phyloP scores from a whole-genome alignment of 2,888 invertebrate species.

The Phyllotreta striolata region DNA sequence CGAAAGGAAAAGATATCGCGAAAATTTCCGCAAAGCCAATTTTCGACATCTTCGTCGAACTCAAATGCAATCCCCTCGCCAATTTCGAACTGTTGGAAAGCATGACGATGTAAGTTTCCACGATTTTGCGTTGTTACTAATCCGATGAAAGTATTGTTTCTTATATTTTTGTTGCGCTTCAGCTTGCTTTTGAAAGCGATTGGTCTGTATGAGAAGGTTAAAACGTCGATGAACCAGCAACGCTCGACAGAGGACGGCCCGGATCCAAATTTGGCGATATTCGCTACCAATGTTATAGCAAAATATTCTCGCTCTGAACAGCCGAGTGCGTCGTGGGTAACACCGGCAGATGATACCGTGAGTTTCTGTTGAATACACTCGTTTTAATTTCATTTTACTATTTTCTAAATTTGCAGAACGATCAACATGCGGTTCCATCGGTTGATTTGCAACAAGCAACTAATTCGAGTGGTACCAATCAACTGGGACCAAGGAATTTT shows the following conservation, averaged over 20 bases:
- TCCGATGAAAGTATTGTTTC: too few relatives aligned
- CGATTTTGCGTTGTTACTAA: background rate
- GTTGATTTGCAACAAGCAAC: too few relatives aligned
- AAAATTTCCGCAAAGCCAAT: conserved; percentile 38
- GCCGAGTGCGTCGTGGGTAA: too few relatives aligned
- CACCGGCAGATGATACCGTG: background rate
- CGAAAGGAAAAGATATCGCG: conserved; percentile 32
- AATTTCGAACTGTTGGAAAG: conserved; percentile 40
- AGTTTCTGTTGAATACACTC: background rate
- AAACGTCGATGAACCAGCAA: conserved; percentile 35
- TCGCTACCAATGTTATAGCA: conserved; percentile 38
- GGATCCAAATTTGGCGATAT: conserved; percentile 33
- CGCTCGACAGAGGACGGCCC: conserved; percentile 38
- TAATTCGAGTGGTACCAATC: too few relatives aligned
- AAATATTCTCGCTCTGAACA: conserved; percentile 16
- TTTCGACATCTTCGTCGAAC: conserved; percentile 38
- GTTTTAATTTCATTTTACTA: too few relatives aligned
- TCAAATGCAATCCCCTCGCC: conserved; percentile 33
- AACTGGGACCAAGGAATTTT: too few relatives aligned
- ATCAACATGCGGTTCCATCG: too few relatives aligned
- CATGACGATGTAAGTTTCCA: conserved; percentile 41
- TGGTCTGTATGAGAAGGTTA: conserved; percentile 37
- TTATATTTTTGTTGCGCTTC: conserved; percentile 15
- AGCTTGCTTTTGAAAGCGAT: conserved; percentile 41
- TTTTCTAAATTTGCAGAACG: too few relatives aligned